phyloP scores from a whole-genome alignment of 2,797 vertebrate genomes.

The Pogoniulus pusillus region DNA sequence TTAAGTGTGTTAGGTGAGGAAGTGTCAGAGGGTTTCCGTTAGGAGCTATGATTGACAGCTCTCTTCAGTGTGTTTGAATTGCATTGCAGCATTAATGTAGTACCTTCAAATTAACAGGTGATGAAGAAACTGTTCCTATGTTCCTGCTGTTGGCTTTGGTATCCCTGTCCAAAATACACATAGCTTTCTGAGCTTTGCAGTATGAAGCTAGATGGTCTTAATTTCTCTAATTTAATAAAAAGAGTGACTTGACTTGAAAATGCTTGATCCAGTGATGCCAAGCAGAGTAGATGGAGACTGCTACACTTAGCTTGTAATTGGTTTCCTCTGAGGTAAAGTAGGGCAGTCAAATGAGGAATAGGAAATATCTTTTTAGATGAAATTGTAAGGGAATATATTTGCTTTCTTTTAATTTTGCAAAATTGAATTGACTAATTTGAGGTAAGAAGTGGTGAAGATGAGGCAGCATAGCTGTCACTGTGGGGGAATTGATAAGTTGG shows the following conservation, averaged over 20 bases:
- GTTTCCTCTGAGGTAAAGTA: not conserved
- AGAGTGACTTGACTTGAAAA: not conserved
- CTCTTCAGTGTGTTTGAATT: not conserved
- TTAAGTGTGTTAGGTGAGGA: constrained; percentile 7
- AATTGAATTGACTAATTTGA: constrained; percentile 14
- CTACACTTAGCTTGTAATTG: not conserved
- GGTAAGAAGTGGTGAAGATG: not conserved
- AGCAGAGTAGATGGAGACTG: not conserved
- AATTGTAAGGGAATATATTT: not conserved
- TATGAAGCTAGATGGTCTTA: not conserved
- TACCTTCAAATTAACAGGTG: not conserved
- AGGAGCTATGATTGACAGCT: not conserved
- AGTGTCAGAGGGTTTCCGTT: not conserved
- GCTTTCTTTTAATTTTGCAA: constrained; percentile 3
- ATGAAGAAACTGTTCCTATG: not conserved
- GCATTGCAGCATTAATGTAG: not conserved
- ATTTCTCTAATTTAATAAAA: not conserved
- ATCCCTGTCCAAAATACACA: not conserved
- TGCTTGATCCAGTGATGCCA: not conserved
- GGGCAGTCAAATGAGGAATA: constrained; percentile 15
- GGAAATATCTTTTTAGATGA: not conserved
- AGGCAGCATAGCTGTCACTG: not conserved
- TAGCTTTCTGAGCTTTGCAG: not conserved
- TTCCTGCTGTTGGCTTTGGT: not conserved
- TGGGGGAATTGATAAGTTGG: not conserved